Conservation (phyloP, 2,113 vertebrate species). For the Tachuris rubrigastra region DNA sequence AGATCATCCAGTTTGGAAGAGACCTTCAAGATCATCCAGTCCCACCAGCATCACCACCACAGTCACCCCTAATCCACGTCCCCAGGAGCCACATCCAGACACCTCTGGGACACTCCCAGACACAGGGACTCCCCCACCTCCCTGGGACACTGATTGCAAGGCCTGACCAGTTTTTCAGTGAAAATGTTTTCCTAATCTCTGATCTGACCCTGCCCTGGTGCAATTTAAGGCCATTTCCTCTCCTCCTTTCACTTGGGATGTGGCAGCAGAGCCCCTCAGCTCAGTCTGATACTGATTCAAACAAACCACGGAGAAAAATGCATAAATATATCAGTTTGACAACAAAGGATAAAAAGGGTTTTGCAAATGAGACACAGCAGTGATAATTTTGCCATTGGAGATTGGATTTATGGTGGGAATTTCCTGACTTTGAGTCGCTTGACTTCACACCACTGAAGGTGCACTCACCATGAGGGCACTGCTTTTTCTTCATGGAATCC, state of each 20-base stretch:
- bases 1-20: fast-evolving
- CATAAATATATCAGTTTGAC: not conserved
- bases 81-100: not conserved
- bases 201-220: not conserved
- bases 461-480: fast-evolving
- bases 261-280: not conserved
- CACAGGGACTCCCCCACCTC: not conserved
- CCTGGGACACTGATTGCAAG: not conserved
- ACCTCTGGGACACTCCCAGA: not conserved
- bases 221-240: not conserved
- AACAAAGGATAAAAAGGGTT: not conserved
- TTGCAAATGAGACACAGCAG: not conserved
- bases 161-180: not conserved
- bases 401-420: not conserved
- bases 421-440: not conserved
- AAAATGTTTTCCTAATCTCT: not conserved
- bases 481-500: not conserved
- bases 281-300: not conserved
- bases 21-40: fast-evolving
- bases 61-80: not conserved
- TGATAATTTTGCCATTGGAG: not conserved
- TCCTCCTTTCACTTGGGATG: not conserved
- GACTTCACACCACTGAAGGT: not conserved
- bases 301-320: not conserved
- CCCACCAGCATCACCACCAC: not conserved